Evolutionary conservation across 2,888 invertebrate species (phyloP), one percentile per base, ranked within the genome.

Genomic region (Nemotelus nigrinus): DNA sequence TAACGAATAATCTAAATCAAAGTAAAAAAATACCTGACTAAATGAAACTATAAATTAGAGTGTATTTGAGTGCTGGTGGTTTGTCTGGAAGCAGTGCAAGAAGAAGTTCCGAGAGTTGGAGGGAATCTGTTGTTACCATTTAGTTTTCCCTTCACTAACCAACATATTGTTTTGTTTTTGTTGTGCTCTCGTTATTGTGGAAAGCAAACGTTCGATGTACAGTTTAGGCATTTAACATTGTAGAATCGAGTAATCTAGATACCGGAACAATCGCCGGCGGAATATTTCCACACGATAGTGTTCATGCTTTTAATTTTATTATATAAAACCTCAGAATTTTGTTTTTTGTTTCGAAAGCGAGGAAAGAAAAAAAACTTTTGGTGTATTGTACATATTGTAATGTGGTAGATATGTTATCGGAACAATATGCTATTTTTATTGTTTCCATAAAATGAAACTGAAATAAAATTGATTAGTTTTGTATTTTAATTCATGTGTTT

Each of bases 171-270:
- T 65, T 44, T 65, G 3, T 7, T 8, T 65, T 65, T 65, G 7
- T 65, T 65, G n/a, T 65, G 44, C 41, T 45, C 47, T 43, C 10
- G 39, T 63, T 43, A 3, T 25, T 41, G 43, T 4, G 3, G n/a
- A 65, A 65, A 65, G 47, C 7, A 41, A 47, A 65, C n/a, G 41
- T 45, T 70, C 43, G 4, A 53, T 47, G 4, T 39, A 25, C 25
- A 43, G 43, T 70, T 70, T 70, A 55, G 55, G 70, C 70, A 70
- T 70, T 70, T 70, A 70, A 67, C n/a, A 3, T 63, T 39, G 41
- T n/a, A 57, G 3, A 41, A 41, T 63, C 6, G 63, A 39, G 43
- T n/a, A 43, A 25, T 25, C 25, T 25, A 25, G 25, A 25, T 25
- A 25, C 25, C 25, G 25, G 25, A 25, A 25, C 25, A 25, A 25